Base-by-base conservation (phyloP, 2,113 vertebrate genomes). In the Leptobrachium leishanense region DNA sequence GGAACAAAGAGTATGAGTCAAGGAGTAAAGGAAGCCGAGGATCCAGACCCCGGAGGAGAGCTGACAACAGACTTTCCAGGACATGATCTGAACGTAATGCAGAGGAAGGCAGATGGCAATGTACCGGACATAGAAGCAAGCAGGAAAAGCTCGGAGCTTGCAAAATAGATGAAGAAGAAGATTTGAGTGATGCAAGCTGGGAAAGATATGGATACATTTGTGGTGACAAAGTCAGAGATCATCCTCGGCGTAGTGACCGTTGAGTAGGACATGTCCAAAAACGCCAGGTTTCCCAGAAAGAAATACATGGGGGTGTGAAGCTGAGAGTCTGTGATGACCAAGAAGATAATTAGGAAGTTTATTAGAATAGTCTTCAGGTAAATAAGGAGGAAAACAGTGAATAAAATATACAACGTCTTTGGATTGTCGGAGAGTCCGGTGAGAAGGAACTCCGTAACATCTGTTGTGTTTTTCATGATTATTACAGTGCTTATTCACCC, bases 291-390 rank as follows among this genome's bases (percentile, higher is more conserved):
- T 9, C 76, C 73, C n/a, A 84, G 53, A 72, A 86, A 86, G 75
- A 87, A 85, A 43, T 87, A 86, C 86, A 84, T 86, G 66, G 84
- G 84, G 0, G 40, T 85, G 5, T 84, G 81, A 64, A 87, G 84
- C 5, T 81, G 70, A 0, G 73, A 1, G 1, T 85, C 82, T 9
- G 83, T 63, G 3, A 68, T 39, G 15, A 75, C 74, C 3, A 84
- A 40, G 0, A 83, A 15, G 3, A 86, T 82, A 20, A 85, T 84
- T 3, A 71, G 63, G 3, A 75, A 46, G 53, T 86, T 86, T 55
- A 74, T 71, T 2, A 77, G 7, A 5, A 86, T 11, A 42, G 75
- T 82, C 46, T 82, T 74, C 6, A 82, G 1, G 12, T 81, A 86
- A 44, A 85, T 77, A 66, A 85, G 41, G 12, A 83, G 69, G 59